phyloP scores from a whole-genome alignment of 2,888 invertebrate genomes.

The Hirtodrosophila cameraria region DNA sequence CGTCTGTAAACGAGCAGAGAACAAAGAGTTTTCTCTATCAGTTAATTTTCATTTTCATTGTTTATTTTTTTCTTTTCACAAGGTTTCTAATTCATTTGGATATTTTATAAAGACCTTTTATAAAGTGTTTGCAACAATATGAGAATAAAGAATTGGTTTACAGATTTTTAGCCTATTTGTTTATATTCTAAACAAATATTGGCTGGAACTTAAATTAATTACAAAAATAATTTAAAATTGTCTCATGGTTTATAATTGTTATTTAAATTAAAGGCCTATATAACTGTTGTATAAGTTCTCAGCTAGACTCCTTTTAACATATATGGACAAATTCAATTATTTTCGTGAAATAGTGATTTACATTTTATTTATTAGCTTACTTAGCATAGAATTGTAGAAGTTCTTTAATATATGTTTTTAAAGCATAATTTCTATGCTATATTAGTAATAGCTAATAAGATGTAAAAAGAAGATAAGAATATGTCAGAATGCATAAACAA shows the following conservation, averaged over 20 bases:
- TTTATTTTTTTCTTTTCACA: neutral
- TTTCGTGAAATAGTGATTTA: no score
- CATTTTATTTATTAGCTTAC: no score
- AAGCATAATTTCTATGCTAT: no score
- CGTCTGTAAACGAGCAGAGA: slow-evolving; percentile 74
- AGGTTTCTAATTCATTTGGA: slow-evolving; percentile 18
- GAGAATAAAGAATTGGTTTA: neutral
- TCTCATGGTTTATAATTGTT: neutral
- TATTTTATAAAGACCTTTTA: slow-evolving; percentile 20
- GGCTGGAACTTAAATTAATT: neutral
- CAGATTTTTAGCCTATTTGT: neutral
- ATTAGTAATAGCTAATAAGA: no score
- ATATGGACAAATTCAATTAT: neutral
- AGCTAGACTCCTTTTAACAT: neutral
- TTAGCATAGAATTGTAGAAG: no score
- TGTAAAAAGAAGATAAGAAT: no score
- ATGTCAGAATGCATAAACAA: no score
- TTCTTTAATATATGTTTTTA: no score
- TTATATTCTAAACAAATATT: neutral
- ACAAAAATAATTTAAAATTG: neutral
- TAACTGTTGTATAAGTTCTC: neutral
- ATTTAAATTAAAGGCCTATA: neutral
- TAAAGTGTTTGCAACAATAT: slow-evolving; percentile 20
- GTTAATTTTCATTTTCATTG: slow-evolving; percentile 31
- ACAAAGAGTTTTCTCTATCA: slow-evolving; percentile 65